Evolutionary conservation across 2,888 invertebrate genomes (phyloP), one percentile per base, ranked within the genome.

Genomic region (Sclerodermus sp.): DNA sequence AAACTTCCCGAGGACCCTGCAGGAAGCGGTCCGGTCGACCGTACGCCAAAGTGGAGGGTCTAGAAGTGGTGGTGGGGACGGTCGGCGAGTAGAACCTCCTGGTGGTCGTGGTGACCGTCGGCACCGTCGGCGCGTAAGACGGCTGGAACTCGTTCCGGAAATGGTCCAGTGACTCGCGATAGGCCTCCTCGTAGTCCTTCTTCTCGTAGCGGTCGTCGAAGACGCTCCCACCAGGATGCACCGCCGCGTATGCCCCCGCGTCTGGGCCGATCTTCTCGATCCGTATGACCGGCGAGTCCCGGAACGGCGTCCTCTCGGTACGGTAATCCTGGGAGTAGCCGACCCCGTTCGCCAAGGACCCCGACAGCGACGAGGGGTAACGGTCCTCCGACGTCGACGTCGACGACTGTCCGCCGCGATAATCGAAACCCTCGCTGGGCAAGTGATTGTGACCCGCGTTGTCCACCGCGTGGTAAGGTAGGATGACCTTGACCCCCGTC

Each of bases 71-170:
- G 15, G 67, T 70, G 1, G 75, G 75, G 1, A 75, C 67, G 0
- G 75, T 74, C 1, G 75, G 74, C 1, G 75, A 75, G 34, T 74
- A 76, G 31, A 66, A 68, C 56, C 64, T 66, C 10, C 73, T 61
- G 2, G 71, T 71, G 0, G 73, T 74, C 0, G 74, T 75, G 13
- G 73, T 75, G 1, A 73, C 71, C 0, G 75, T 76, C 4, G 75
- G 75, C 8, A 74, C 74, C 2, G 74, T 75, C 1, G 75, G 75
- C 2, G 74, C 73, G 46, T 74, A 75, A 8, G 73, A 73, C 0
- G 74, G 65, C 31, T 67, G 69, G 36, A 68, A 70, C 23, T 58
- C 61, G 47, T 71, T 60, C 14, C 53, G 49, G 13, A 57, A 60
- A 0, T 61, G 52, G 12, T 60, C 53, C 0, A 50, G 37, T 9